Percentiles rank a stretch among this genome's conserved stretches.
Evolutionary conservation across 2,888 invertebrate genomes (phyloP).

Genomic region (Scaptomyza reducta): DNA sequence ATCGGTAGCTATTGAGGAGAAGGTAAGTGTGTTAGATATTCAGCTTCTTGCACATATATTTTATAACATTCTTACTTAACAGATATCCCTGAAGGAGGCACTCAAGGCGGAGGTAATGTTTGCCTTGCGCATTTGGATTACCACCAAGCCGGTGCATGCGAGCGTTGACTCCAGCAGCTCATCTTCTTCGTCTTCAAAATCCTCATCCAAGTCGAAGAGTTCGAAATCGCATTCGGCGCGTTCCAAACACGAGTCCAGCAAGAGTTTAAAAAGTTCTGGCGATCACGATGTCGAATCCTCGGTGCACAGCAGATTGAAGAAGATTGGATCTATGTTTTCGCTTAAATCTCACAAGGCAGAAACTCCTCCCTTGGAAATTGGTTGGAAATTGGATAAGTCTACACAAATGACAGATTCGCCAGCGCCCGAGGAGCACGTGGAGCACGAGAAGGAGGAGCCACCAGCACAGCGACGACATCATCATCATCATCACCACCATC

Average conservation of each 20-base stretch:
- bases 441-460: conserved; percentile 15
- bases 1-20: conserved; percentile 90
- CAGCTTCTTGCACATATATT: not conserved
- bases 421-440: conserved; percentile 7
- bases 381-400: conserved; percentile 67
- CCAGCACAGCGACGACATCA: conserved; percentile 37
- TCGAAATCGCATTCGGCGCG: conserved; percentile 69
- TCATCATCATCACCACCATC: conserved; percentile 64
- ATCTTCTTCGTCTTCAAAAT: conserved; percentile 58
- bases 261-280: conserved; percentile 71
- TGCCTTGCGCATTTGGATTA: conserved; percentile 89
- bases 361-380: conserved; percentile 42
- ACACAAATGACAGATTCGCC: conserved; percentile 57
- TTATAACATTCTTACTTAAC: too few relatives aligned
- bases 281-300: conserved; percentile 69
- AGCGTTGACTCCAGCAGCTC: conserved; percentile 72
- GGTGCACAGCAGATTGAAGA: conserved; percentile 76
- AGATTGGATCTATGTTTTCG: conserved; percentile 83
- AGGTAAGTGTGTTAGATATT: conserved; percentile 85
- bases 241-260: conserved; percentile 74
- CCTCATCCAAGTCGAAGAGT: conserved; percentile 48
- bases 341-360: conserved; percentile 71
- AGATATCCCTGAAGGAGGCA: conserved; percentile 90
- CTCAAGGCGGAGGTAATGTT: conserved; percentile 89
- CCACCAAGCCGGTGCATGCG: conserved; percentile 88